Evolutionary conservation across 2,888 invertebrate species (phyloP).

Genomic region (Pomacea canaliculata): DNA sequence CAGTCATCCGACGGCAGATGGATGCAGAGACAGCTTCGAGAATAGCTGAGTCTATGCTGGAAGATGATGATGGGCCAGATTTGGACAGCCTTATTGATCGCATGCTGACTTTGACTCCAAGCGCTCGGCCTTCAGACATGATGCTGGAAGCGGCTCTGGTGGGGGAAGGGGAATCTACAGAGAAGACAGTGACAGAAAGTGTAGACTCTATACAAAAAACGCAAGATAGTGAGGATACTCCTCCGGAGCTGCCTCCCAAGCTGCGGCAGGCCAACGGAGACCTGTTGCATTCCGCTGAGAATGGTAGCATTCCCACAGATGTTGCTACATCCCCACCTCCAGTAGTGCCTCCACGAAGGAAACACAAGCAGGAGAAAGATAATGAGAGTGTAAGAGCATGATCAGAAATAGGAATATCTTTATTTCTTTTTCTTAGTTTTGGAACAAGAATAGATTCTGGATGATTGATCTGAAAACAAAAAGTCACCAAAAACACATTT

Average conservation of each 20-base stretch:
- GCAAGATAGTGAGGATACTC: slow-evolving; percentile 20
- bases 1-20: slow-evolving; percentile 4
- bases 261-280: slow-evolving; percentile 52
- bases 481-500: too few relatives aligned
- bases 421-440: too few relatives aligned
- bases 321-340: slow-evolving; percentile 43
- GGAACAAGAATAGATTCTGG: too few relatives aligned
- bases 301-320: slow-evolving; percentile 9
- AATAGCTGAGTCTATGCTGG: slow-evolving; percentile 29
- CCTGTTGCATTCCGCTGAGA: slow-evolving; percentile 31
- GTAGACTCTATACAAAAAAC: not conserved
- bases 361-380: slow-evolving; percentile 14
- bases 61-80: slow-evolving; percentile 51
- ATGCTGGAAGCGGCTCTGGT: slow-evolving; percentile 10
- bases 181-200: slow-evolving; percentile 4
- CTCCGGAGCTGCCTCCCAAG: slow-evolving; percentile 61
- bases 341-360: slow-evolving; percentile 42
- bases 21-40: slow-evolving; percentile 35
- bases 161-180: not conserved
- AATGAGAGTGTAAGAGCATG: slow-evolving; percentile 15
- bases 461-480: too few relatives aligned
- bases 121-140: slow-evolving; percentile 44
- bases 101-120: slow-evolving; percentile 59
- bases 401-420: too few relatives aligned
- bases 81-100: slow-evolving; percentile 56